phyloP scores from a whole-genome alignment of 1,140 invertebrate species.

The Polypedilum pembai region DNA sequence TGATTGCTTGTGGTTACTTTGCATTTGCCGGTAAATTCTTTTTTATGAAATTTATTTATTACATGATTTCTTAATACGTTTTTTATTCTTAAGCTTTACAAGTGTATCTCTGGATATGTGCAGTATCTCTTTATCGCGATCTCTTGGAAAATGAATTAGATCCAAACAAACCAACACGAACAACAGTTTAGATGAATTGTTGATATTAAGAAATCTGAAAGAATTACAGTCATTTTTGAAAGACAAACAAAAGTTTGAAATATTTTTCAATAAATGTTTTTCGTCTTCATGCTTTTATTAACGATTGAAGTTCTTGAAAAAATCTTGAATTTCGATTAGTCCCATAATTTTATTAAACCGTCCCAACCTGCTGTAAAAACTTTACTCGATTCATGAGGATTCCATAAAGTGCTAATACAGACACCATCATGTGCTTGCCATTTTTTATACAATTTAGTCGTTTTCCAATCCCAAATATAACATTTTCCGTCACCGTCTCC shows the following conservation, averaged over 20 bases:
- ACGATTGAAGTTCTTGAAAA: not conserved
- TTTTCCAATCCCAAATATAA: slow-evolving; percentile 99
- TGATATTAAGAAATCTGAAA: not conserved
- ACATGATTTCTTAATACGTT: not conserved
- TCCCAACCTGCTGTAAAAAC: slow-evolving; percentile 97
- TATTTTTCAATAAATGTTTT: not conserved
- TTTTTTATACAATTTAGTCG: slow-evolving; percentile 93
- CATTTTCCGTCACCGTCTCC: slow-evolving; percentile 99
- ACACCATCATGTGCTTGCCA: slow-evolving; percentile 99
- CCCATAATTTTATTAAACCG: slow-evolving; percentile 97
- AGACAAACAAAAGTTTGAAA: not conserved
- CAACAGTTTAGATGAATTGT: not conserved
- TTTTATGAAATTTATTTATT: not conserved
- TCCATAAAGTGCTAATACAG: slow-evolving; percentile 92
- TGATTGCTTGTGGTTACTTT: not conserved
- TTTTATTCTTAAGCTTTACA: not conserved
- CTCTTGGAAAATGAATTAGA: not conserved
- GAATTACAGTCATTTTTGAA: not conserved
- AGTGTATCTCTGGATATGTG: not conserved
- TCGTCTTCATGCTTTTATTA: not conserved
- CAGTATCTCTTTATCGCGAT: not conserved
- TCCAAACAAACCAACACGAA: not conserved
- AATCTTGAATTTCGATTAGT: slow-evolving; percentile 52
- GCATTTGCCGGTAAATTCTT: slow-evolving; percentile 20
- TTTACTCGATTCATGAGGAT: slow-evolving; percentile 97